Evolutionary conservation across 92 coral and sea anemone genomes (phyloP).

Genomic region (Diadumene lineata): DNA sequence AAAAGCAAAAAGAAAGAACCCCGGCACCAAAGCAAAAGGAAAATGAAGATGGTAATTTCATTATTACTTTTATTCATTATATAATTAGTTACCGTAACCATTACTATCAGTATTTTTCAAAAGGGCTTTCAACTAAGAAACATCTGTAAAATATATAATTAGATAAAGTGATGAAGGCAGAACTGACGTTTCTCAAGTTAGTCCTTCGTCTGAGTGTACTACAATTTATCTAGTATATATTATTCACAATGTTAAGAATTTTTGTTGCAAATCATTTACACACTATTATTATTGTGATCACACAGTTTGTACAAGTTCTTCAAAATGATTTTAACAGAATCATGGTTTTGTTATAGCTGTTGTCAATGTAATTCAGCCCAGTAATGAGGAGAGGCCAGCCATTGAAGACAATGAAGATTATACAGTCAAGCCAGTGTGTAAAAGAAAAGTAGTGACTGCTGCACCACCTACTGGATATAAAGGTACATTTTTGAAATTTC

Average conservation of each 20-base stretch:
- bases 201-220: too few species aligned
- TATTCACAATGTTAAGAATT: too few species aligned
- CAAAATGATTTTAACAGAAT: neutral
- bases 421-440: constrained; percentile 48
- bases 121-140: too few species aligned
- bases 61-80: neutral
- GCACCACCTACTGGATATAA: constrained; percentile 88
- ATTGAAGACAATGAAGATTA: neutral
- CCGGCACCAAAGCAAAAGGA: constrained; percentile 27
- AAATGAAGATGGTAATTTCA: constrained; percentile 10
- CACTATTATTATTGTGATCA: too few species aligned
- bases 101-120: too few species aligned
- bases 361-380: constrained; percentile 5
- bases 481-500: constrained; percentile 54
- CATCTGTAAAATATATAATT: too few species aligned
- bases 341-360: neutral
- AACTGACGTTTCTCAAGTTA: too few species aligned
- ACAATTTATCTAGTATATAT: too few species aligned
- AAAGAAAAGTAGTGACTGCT: constrained; percentile 84
- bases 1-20: constrained; percentile 67
- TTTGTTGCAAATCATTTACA: too few species aligned
- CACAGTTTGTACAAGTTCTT: too few species aligned
- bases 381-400: neutral
- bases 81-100: neutral
- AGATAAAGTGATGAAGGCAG: too few species aligned